Base-by-base conservation (phyloP, 2,113 vertebrate species). In the Neogobius melanostomus region DNA sequence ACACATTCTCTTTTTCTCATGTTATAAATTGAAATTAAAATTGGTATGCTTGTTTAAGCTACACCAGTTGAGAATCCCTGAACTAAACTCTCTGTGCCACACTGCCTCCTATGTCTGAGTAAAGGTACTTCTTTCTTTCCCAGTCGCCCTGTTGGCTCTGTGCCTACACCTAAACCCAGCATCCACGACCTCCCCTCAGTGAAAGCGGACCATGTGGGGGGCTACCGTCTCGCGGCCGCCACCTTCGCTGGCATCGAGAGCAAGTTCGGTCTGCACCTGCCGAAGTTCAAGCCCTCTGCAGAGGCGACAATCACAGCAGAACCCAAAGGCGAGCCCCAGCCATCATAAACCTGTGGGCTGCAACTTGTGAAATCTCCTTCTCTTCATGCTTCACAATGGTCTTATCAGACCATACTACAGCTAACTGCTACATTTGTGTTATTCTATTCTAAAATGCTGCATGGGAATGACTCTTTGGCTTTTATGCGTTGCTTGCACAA, bases 171-270 rank as follows among this genome's bases (percentile, higher is more conserved):
- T 0, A 94, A 94, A 87, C 93, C 96, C 28, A 86, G 84, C 8
- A 93, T 94, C 69, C 81, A 93, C 10, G 93, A 95, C 83, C 94
- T 95, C 72, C 96, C 97, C 69, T 93, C 95, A 6, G 91, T 86
- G 77, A 95, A 92, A 44, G 93, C 91, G 0, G 95, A 97, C 80
- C 97, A 99, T 73, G 91, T 98, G 16, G 97, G 97, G 10, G 97
- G 97, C 81, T 98, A 98, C 89, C 93, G 90, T 82, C 92, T 98
- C 45, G 96, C 97, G 49, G 95, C 96, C 11, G 94, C 96, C 64
- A 98, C 97, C 0, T 98, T 99, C 72, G 95, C 95, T 21, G 97
- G 97, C 6, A 95, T 98, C 77, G 97, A 99, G 88, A 95, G 95
- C 79, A 99, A 98, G 84, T 98, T 98, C 66, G 97, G 96, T 52